phyloP scores from a whole-genome alignment of 2,888 invertebrate species.

The Tuta absoluta region DNA sequence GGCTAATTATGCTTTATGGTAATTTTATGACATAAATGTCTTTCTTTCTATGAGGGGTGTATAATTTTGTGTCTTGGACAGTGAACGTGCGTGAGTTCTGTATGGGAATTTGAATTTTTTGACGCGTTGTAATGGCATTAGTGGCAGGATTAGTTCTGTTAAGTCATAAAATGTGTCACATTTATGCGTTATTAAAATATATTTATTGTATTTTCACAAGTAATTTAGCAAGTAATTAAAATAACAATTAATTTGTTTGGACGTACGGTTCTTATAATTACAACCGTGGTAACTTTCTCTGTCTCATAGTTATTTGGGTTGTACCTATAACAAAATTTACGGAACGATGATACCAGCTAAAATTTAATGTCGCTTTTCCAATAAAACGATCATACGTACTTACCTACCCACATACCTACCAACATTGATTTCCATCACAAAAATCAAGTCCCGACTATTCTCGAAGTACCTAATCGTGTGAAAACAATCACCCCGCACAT shows the following conservation, averaged over 20 bases:
- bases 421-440: no score
- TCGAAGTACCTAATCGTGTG: slow-evolving; percentile 23
- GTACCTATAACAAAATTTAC: background rate
- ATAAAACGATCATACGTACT: no score
- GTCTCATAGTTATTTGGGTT: background rate
- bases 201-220: slow-evolving; percentile 20
- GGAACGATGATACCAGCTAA: background rate
- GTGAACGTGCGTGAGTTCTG: slow-evolving; percentile 39
- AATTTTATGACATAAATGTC: slow-evolving; percentile 67
- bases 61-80: slow-evolving; percentile 55
- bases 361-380: background rate
- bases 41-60: slow-evolving; percentile 61
- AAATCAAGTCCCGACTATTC: background rate
- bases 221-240: slow-evolving; percentile 19
- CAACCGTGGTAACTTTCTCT: slow-evolving; percentile 7
- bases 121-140: slow-evolving; percentile 63
- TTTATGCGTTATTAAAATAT: slow-evolving; percentile 21
- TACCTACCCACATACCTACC: background rate
- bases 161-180: slow-evolving; percentile 41
- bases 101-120: slow-evolving; percentile 70
- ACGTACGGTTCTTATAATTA: background rate
- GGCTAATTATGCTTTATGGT: slow-evolving; percentile 75
- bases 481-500: slow-evolving; percentile 5
- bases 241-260: slow-evolving; percentile 10
- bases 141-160: slow-evolving; percentile 52